Conservation (phyloP, 1,140 invertebrate genomes). For the Neelides sp. region DNA sequence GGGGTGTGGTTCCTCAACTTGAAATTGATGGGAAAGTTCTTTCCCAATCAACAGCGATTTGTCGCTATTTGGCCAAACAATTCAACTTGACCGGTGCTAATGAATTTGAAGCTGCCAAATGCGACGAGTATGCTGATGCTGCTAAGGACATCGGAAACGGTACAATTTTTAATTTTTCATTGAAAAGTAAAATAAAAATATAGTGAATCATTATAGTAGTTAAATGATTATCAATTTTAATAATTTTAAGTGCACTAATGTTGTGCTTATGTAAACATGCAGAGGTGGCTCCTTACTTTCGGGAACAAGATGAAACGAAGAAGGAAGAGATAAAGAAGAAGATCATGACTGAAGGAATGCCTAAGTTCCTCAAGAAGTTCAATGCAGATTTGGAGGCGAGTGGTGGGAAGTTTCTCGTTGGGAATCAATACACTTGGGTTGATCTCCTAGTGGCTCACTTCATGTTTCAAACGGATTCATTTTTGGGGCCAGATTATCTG, state of each 20-base stretch:
- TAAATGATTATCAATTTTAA: neutral
- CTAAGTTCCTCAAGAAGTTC: no score
- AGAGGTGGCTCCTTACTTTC: slow-evolving; percentile 10
- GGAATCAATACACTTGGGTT: no score
- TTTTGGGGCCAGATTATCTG: no score
- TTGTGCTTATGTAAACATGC: neutral
- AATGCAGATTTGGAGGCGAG: no score
- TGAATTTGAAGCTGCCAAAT: slow-evolving; percentile 50
- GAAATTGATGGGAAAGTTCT: slow-evolving; percentile 52
- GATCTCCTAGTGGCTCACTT: no score
- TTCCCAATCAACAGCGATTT: slow-evolving; percentile 50
- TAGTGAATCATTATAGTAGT: no score
- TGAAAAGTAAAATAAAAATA: neutral
- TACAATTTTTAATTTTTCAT: neutral
- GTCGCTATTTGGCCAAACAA: slow-evolving; percentile 49
- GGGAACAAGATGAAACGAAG: slow-evolving; percentile 12
- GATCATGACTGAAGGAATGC: neutral
- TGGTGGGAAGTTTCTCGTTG: no score
- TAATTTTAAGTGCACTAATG: neutral
- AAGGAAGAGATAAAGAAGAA: slow-evolving; percentile 12
- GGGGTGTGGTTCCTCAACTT: slow-evolving; percentile 53
- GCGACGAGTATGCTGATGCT: slow-evolving; percentile 47
- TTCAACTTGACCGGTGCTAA: slow-evolving; percentile 45
- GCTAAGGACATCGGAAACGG: slow-evolving; percentile 38
- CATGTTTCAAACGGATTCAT: no score